Base-by-base conservation (phyloP, 2,113 vertebrate species). In the Prolemur simus region DNA sequence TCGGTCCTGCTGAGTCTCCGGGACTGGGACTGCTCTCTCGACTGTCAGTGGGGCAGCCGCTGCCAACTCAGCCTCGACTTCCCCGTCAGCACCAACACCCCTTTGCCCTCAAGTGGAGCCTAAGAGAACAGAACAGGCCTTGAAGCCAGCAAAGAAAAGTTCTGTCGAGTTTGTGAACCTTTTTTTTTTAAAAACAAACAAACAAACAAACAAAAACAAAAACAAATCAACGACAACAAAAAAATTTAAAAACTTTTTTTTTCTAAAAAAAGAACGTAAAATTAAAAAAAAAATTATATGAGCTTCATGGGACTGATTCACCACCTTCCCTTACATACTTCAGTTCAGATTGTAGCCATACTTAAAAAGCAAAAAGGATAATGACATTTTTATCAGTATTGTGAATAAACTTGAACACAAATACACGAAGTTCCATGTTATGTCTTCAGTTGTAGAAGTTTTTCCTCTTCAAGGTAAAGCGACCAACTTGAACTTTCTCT, bases 301-400 rank as follows among this genome's bases (percentile, higher is more conserved):
- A 99, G 99, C 98, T 99, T 98, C 99, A 99, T 99, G 97, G 99
- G 99, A 99, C 99, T 99, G 99, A 99, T 99, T 99, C 99, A 99
- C 99, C 99, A 99, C 97, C 99, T 99, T 98, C 98, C 99, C 98
- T 98, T 99, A 98, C 98, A 98, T 98, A 99, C 99, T 99, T 99
- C 98, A 99, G 99, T 99, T 99, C 99, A 99, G 98, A 99, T 99
- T 99, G 99, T 99, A 99, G 99, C 99, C 99, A 99, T 98, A 99
- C 98, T 90, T 14, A 11, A 95, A 96, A 99, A 98, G 98, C 98
- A 98, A 99, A 99, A 99, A 99, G 99, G 99, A 99, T 97, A 97
- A 98, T 98, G 98, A 99, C 99, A 97, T 98, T 99, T 99, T 99
- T 99, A 99, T 99, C 99, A 99, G 99, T 99, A 99, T 99, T 99